Percentiles rank a stretch among this genome's conserved stretches.
Conservation (phyloP, 92 coral and sea anemone species). For the Zoanthus solanderi region DNA sequence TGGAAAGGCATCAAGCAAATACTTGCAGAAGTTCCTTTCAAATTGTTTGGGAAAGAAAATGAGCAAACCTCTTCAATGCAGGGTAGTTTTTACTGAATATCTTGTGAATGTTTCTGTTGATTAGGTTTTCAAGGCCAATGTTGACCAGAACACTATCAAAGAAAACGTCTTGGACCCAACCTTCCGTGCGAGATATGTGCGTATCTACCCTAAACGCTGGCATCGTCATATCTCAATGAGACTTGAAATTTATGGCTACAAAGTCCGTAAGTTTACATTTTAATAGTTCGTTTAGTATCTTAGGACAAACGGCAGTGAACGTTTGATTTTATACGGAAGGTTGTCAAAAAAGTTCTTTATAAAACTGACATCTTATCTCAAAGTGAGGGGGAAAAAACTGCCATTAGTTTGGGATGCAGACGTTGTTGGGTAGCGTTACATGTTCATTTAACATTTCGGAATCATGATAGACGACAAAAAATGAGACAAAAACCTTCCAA, state of each 20-base stretch:
- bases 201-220: slow-evolving; percentile 80
- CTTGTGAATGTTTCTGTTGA: background rate
- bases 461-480: background rate
- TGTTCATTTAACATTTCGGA: background rate
- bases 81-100: no score
- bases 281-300: background rate
- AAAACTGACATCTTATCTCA: background rate
- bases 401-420: background rate
- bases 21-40: background rate
- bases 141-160: slow-evolving; percentile 66
- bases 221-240: slow-evolving; percentile 78
- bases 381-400: background rate
- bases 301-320: background rate
- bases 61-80: background rate
- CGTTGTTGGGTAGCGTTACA: background rate
- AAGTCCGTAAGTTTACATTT: slow-evolving; percentile 69
- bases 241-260: slow-evolving; percentile 72
- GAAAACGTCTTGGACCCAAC: slow-evolving; percentile 71
- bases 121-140: slow-evolving; percentile 72
- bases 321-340: background rate
- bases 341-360: background rate
- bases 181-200: slow-evolving; percentile 70
- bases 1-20: no score
- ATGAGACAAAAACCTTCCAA: background rate
- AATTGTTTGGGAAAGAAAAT: background rate